Percentiles rank a stretch among this genome's conserved stretches.
Evolutionary conservation across 2,888 invertebrate genomes (phyloP).

Genomic region (Amphimallon solstitiale): DNA sequence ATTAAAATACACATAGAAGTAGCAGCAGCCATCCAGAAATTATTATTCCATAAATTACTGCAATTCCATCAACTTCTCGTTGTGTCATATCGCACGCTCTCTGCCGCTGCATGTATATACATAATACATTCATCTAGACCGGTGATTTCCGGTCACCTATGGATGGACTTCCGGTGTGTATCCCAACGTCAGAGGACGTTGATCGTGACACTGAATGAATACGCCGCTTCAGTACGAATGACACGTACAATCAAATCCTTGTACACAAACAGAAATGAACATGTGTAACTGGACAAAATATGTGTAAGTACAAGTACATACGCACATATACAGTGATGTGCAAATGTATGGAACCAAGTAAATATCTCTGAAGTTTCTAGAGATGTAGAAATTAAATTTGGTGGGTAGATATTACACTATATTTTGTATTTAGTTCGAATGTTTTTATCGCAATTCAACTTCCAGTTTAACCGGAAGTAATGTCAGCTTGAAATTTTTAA

Average conservation of each 20-base stretch:
- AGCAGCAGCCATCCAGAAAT: conserved; percentile 2
- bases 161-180: conserved; percentile 33
- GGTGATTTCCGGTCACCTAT: conserved; percentile 42
- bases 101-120: conserved; percentile 30
- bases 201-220: conserved; percentile 38
- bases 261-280: neutral
- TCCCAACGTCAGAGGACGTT: conserved; percentile 28
- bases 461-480: too few species aligned
- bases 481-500: too few species aligned
- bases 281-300: too few species aligned
- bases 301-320: too few species aligned
- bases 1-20: too few species aligned
- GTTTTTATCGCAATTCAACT: too few species aligned
- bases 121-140: conserved; percentile 38
- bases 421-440: too few species aligned
- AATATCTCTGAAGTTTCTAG: too few species aligned
- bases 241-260: conserved; percentile 12
- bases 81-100: conserved; percentile 42
- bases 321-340: too few species aligned
- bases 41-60: conserved; percentile 30
- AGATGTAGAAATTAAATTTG: too few species aligned
- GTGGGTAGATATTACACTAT: too few species aligned
- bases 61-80: conserved; percentile 15
- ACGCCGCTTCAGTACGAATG: neutral
- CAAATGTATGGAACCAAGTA: too few species aligned